Evolutionary conservation across 37 sponge, comb jelly and placozoan genomes (phyloP).

Genomic region (Diacarnus erythraeanus): DNA sequence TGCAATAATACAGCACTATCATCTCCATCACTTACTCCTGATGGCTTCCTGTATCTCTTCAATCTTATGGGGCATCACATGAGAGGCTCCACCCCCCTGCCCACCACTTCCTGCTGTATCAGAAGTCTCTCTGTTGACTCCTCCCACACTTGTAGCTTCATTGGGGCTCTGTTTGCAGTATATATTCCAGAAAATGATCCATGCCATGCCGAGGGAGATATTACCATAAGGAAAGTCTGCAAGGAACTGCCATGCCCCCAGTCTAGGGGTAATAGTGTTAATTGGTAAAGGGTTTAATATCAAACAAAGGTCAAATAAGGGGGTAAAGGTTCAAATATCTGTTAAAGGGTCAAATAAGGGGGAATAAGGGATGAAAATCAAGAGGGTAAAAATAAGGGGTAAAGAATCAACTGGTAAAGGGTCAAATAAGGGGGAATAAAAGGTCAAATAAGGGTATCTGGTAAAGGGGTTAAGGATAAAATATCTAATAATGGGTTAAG

Average conservation of each 20-base stretch:
- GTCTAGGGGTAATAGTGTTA: conserved; percentile 25
- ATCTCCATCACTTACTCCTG: conserved; percentile 28
- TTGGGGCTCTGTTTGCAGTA: conserved; percentile 55
- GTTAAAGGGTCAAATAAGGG: too few relatives aligned
- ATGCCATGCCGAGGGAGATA: conserved; percentile 71
- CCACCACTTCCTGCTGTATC: not conserved
- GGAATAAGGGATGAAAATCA: too few relatives aligned
- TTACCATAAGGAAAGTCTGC: conserved; percentile 93
- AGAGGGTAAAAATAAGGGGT: too few relatives aligned
- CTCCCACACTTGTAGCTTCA: not conserved
- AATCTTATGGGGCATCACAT: not conserved
- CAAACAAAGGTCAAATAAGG: too few relatives aligned
- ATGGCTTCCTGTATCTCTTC: conserved; percentile 47
- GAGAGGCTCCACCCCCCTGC: not conserved
- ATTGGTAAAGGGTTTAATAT: too few relatives aligned
- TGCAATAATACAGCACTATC: not conserved
- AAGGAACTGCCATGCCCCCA: conserved; percentile 97
- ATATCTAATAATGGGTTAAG: too few relatives aligned
- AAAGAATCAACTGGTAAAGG: too few relatives aligned
- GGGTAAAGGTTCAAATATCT: too few relatives aligned
- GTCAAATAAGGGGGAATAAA: too few relatives aligned
- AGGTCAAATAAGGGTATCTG: too few relatives aligned
- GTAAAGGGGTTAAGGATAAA: too few relatives aligned
- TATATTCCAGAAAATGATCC: conserved; percentile 88
- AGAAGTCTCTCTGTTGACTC: not conserved